These are phyloP conservation scores for Thalassarche chlororhynchos DNA, from an alignment of 2,113 vertebrate species.

Conservation along the genomic window DNA sequence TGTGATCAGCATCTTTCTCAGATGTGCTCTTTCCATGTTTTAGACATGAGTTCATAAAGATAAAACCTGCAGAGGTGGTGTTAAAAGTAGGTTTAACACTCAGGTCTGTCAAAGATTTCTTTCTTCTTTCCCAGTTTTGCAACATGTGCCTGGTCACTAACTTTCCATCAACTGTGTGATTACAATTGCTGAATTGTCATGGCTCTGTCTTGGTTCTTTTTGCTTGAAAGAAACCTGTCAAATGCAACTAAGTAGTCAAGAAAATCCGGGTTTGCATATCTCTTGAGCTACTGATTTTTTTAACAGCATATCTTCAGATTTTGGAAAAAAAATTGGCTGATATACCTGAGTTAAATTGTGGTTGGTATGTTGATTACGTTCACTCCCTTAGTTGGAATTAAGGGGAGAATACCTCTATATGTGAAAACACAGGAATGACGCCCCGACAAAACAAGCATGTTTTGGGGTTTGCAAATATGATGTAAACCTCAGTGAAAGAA, in stretches of 20 bases:
- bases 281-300: neutral
- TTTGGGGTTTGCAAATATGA: neutral
- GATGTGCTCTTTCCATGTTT: neutral
- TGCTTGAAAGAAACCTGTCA: neutral
- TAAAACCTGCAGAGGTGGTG: neutral
- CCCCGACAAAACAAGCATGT: neutral
- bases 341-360: neutral
- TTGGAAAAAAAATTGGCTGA: neutral
- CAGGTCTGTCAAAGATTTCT: neutral
- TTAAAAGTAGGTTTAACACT: neutral
- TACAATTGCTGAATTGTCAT: neutral
- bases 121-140: neutral
- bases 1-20: neutral
- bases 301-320: neutral
- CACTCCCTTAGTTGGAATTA: neutral
- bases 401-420: neutral
- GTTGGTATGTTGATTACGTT: neutral
- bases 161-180: neutral
- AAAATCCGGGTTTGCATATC: neutral
- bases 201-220: neutral
- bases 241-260: neutral
- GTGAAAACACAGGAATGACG: neutral
- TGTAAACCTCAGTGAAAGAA: neutral
- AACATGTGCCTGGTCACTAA: neutral
- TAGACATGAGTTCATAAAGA: neutral